Evolutionary conservation across 1,140 invertebrate genomes (phyloP), one percentile per base, ranked within the genome.

Genomic region (Lordiphosa stackelbergi): DNA sequence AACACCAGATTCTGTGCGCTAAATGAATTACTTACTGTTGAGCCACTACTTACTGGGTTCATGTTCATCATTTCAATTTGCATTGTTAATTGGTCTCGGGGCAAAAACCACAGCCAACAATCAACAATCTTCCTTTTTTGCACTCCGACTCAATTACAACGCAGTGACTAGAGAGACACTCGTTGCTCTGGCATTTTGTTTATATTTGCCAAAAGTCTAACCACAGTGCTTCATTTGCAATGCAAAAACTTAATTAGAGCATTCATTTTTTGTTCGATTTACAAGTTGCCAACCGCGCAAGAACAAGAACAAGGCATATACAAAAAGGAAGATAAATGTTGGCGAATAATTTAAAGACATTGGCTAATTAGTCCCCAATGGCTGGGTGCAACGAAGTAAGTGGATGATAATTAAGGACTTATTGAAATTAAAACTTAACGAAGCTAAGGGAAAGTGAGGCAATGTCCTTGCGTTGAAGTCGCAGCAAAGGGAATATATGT

Each of bases 61-160:
- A 19, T 19, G 12, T n/a, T 37, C 16, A 7, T 3, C 56, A 11
- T 28, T 36, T 51, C 34, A 42, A 59, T 59, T 69, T 65, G 59
- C 69, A 66, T 73, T 56, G 69, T 72, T 78, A 73, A 78, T 78
- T 77, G 60, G 35, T 42, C n/a, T 16, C 9, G 16, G 35, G 8
- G 38, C 9, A 56, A 74, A 66, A 62, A 66, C 46, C 60, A 53
- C 51, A 43, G 22, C 38, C 40, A 53, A 43, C 42, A 79, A 78
- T 78, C 60, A 78, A 69, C 60, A 57, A 41, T 53, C 34, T 11
- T 24, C 34, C 11, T 35, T 19, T 19, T 36, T 40, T 12, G 11
- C 52, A 45, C 40, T 40, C 28, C 22, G 22, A 24, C 34, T 48
- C 40, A 59, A 52, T 57, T 51, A 24, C 36, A 42, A 42, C 38